Base-by-base conservation (phyloP, 2,888 invertebrate species). In the Eurytoma californica region DNA sequence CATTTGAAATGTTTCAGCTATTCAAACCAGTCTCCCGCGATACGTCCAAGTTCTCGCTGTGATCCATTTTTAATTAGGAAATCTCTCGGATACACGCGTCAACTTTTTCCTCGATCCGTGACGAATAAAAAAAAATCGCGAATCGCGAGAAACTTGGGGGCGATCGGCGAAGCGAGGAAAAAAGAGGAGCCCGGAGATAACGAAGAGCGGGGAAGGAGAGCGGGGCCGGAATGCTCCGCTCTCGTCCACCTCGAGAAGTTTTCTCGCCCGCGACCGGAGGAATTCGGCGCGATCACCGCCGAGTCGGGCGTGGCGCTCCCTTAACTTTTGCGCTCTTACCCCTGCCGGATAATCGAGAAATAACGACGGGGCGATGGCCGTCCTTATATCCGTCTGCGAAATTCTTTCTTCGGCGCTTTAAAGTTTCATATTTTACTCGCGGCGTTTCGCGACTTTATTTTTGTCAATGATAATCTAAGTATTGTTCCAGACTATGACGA, bases 181-280 rank as follows among this genome's bases (percentile, higher is more conserved):
- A 60, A 61, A 75, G 75, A 75, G 55, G 49, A 30, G 30, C 57
- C n/a, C 5, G 9, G 49, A 49, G 65, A 55, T 57, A 53, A 53
- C 30, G 39, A 51, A 67, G n/a, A 66, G 5, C 18, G 18, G 65
- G 7, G 39, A 63, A 47, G 12, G 24, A 12, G 66, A 9, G 66
- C 39, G 39, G 39, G 39, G 9, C 39, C 13, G 39, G 60, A 60
- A 60, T 72, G 53, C 61, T 53, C n/a, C 47, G 67, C 83, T 83
- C 83, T 84, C 85, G 83, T 84, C 84, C 83, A 68, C 81, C 82
- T 76, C 69, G 57, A 55, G 51, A 80, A 80, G 65, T 80, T 82
- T 77, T 75, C 66, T 28, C 58, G 30, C 24, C 30, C 70, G 28
- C 68, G 61, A 69, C 51, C 55, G 14, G 24, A 65, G 66, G 65